These are phyloP conservation scores for Calonectris borealis DNA, from an alignment of 2,113 vertebrate genomes.

Conservation along the genomic window DNA sequence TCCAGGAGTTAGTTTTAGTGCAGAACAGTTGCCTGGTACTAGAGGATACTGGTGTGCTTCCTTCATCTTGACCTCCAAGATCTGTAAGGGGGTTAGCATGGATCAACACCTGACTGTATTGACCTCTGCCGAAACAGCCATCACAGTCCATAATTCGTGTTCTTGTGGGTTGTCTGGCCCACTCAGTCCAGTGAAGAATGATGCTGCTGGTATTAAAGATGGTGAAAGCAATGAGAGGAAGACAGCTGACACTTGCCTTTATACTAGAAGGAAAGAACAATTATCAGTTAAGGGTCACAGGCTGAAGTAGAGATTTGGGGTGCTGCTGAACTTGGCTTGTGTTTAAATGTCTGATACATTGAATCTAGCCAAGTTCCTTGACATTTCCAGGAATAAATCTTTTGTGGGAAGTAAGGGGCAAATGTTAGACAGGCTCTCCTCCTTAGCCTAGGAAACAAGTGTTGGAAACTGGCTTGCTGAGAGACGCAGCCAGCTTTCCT, in stretches of 20 bases:
- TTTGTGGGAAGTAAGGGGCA: background rate
- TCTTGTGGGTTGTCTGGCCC: background rate
- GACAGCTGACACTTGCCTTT: background rate
- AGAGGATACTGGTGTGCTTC: background rate
- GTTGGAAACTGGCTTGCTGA: background rate
- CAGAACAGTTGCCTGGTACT: background rate
- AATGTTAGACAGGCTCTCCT: background rate
- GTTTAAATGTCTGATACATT: background rate
- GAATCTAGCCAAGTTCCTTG: background rate
- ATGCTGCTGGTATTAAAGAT: background rate
- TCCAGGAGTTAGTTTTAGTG: background rate
- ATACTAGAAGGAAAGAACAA: background rate
- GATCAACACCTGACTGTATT: background rate
- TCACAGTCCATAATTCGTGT: background rate
- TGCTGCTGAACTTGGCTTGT: background rate
- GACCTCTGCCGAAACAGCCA: background rate
- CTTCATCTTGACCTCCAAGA: accelerated
- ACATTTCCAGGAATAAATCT: background rate
- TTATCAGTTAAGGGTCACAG: background rate
- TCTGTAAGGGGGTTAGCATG: background rate
- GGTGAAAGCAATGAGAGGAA: background rate
- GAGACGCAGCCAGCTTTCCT: background rate
- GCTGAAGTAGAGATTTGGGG: background rate
- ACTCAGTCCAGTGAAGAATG: background rate
- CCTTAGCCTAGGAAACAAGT: background rate